Percentiles rank a stretch among this genome's conserved stretches.
phyloP scores from a whole-genome alignment of 53 echinoderm and acorn worm species.

The Echinometra lucunter region DNA sequence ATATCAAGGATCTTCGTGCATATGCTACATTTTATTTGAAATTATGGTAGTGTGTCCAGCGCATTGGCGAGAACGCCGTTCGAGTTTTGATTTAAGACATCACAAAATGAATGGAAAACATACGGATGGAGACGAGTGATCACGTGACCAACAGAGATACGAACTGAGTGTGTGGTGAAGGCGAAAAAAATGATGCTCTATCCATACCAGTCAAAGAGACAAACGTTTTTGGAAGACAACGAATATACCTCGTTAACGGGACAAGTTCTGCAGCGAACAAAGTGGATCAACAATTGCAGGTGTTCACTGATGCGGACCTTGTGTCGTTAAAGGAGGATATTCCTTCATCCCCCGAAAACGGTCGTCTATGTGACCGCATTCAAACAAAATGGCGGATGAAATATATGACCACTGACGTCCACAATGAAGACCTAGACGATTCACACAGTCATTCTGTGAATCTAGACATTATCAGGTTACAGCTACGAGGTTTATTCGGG shows the following conservation, averaged over 20 bases:
- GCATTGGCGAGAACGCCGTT: slow-evolving; percentile 1
- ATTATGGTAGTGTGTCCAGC: background rate
- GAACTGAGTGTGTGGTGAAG: slow-evolving; percentile 35
- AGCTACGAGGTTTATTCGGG: background rate
- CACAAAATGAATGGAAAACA: slow-evolving; percentile 58
- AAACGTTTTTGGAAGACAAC: background rate
- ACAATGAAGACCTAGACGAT: slow-evolving; percentile 34
- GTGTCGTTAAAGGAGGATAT: background rate
- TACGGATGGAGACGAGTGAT: slow-evolving; percentile 49
- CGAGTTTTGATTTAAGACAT: slow-evolving; percentile 23
- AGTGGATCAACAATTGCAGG: background rate
- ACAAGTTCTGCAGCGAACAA: background rate
- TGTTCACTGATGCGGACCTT: background rate
- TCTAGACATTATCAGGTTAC: background rate
- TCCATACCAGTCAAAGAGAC: background rate
- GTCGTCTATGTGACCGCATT: background rate
- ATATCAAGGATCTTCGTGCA: slow-evolving; percentile 60
- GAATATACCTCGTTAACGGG: background rate
- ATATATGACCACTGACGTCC: slow-evolving; percentile 26
- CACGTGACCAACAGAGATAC: slow-evolving; percentile 56
- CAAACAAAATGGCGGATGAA: slow-evolving; percentile 24
- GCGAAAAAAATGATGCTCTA: slow-evolving; percentile 8
- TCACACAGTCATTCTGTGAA: slow-evolving; percentile 39
- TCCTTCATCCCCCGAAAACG: background rate
- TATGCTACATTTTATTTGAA: slow-evolving; percentile 29